phyloP scores from a whole-genome alignment of 2,888 invertebrate genomes.

The Polietes domitor region DNA sequence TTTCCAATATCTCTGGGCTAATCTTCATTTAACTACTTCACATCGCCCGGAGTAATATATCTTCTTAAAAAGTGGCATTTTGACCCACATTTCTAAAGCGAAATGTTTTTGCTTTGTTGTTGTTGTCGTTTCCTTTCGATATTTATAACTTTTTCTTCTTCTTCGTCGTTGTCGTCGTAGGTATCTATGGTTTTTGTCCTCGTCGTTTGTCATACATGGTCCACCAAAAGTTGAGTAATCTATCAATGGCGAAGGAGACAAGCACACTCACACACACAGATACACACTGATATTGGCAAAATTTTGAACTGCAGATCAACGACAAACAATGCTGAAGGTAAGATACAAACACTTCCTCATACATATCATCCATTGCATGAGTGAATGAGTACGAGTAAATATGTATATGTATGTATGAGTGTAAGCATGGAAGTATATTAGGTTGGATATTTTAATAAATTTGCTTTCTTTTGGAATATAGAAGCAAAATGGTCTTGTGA shows the following conservation, averaged over 20 bases:
- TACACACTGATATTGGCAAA: conserved; percentile 53
- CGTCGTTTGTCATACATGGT: conserved; percentile 63
- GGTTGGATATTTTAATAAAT: neutral
- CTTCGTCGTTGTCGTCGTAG: no score
- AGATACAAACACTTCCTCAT: conserved; percentile 61
- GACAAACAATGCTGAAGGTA: conserved; percentile 13
- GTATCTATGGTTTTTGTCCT: conserved; percentile 26
- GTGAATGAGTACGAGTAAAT: no score
- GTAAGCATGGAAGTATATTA: no score
- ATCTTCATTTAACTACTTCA: conserved; percentile 37
- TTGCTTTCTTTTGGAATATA: neutral
- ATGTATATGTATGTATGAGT: no score
- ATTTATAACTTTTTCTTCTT: conserved; percentile 10
- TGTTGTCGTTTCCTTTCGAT: neutral
- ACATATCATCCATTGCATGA: neutral
- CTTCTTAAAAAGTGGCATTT: conserved; percentile 65
- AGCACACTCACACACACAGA: neutral
- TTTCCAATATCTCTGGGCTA: conserved; percentile 20
- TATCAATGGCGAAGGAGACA: conserved; percentile 57
- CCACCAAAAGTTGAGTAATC: conserved; percentile 59
- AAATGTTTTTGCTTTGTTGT: conserved; percentile 22
- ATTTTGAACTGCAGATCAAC: conserved; percentile 62
- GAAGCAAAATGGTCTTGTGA: neutral
- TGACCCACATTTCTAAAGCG: conserved; percentile 65
- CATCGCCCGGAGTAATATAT: conserved; percentile 63